A percentile compares a stretch with the other conserved stretches of the same genome.
These are phyloP conservation scores for Leptura quadrifasciata DNA, from an alignment of 2,888 invertebrate genomes.

Conservation along the genomic window DNA sequence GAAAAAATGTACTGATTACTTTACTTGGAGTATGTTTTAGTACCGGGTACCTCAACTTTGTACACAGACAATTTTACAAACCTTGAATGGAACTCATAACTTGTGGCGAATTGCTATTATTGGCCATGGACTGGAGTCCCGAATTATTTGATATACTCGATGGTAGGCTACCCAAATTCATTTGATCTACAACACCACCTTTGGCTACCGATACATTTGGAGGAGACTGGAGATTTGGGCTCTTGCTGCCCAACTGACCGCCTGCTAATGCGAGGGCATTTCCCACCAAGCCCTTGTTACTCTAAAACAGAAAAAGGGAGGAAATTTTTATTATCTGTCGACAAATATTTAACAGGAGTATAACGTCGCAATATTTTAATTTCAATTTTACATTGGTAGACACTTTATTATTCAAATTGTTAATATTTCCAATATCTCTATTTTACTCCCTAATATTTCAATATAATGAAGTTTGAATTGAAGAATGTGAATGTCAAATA, in stretches of 20 bases:
- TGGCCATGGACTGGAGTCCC: constrained; percentile 75
- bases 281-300: constrained; percentile 82
- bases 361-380: too few species aligned
- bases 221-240: constrained; percentile 89
- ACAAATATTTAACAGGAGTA: too few species aligned
- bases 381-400: not conserved
- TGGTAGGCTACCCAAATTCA: constrained; percentile 77
- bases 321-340: not conserved
- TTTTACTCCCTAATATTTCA: too few species aligned
- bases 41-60: too few species aligned
- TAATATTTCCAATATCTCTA: too few species aligned
- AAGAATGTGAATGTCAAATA: too few species aligned
- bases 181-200: constrained; percentile 79
- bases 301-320: constrained; percentile 75
- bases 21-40: too few species aligned
- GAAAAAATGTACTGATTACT: too few species aligned
- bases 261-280: constrained; percentile 84
- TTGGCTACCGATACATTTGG: constrained; percentile 86
- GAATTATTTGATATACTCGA: constrained; percentile 76
- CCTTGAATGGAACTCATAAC: constrained; percentile 85
- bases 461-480: too few species aligned
- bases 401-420: too few species aligned
- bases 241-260: constrained; percentile 87
- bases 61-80: constrained; percentile 65
- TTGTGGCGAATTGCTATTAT: constrained; percentile 84